Evolutionary conservation across 64 coral and sea anemone genomes (phyloP), one percentile per base, ranked within the genome.

Genomic region (Anthopleura sola): DNA sequence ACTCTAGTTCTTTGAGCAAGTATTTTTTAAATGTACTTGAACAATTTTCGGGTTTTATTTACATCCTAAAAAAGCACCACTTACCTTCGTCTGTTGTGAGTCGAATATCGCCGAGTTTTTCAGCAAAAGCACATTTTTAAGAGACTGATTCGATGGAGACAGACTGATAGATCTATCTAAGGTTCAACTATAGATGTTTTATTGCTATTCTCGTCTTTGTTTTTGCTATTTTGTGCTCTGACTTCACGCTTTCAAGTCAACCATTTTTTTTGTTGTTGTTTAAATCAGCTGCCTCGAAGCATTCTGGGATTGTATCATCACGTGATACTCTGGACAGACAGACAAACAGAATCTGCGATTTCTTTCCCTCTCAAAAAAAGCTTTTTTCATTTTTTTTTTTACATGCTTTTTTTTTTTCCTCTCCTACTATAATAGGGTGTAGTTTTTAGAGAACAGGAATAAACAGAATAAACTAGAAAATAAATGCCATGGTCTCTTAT

Each of bases 181-280:
- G 28, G 66, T 71, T 32, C 10, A 71, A 15, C 8, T 33, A 34
- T 32, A 71, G n/a, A 71, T 11, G 29, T 29, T 36, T 34, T 71
- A 34, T n/a, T 16, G 66, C 14, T 71, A 17, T 32, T 71, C 28
- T 71, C 16, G 29, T 13, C 3, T 15, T 1, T 71, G 62, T 71
- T 71, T 10, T 32, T 71, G 24, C 29, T 71, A 31, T 32, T 32
- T 71, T 71, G 11, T 71, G 26, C 66, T 71, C 29, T 71, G 66
- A 71, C 66, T 71, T 71, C 29, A 62, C 58, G 0, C n/a, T 12
- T 71, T 32, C 66, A 15, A 33, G 13, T 36, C 29, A 16, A 17
- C 66, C 66, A 71, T 71, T 62, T 71, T 31, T 34, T 29, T 71
- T 71, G 66, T 71, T 71, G 66, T 71, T 71, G 66, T 69, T 69